Evolutionary conservation across 2,888 invertebrate species (phyloP).

Genomic region (Itoplectis maculator): DNA sequence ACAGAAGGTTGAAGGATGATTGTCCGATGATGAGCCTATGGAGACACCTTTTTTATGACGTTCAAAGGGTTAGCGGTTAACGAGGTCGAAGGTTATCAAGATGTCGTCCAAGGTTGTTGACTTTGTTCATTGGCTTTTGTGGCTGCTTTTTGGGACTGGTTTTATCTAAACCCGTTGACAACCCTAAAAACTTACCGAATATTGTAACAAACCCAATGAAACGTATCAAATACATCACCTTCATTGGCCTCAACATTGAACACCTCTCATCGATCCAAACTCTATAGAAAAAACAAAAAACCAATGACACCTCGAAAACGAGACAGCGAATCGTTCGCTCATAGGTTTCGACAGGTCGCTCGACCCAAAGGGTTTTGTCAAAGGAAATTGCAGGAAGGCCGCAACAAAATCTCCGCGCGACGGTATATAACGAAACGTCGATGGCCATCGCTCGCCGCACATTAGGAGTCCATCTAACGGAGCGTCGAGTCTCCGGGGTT

Average conservation of each 20-base stretch:
- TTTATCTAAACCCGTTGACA: too few species aligned
- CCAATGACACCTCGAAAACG: neutral
- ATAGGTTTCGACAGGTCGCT: constrained; percentile 2
- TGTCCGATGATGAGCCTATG: neutral
- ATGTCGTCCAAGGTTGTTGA: neutral
- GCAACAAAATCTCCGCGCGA: constrained; percentile 10
- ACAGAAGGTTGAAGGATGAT: neutral
- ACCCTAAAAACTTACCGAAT: too few species aligned
- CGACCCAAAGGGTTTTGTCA: neutral
- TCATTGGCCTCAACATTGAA: too few species aligned
- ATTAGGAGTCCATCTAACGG: constrained; percentile 42
- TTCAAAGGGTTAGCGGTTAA: neutral
- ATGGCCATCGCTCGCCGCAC: constrained; percentile 53
- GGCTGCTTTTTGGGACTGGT: too few species aligned
- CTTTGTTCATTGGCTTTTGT: too few species aligned
- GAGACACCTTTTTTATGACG: neutral
- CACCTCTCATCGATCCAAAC: too few species aligned
- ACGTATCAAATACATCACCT: too few species aligned
- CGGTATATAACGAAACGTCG: constrained; percentile 57
- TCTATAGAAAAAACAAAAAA: neutral
- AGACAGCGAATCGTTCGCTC: constrained; percentile 5
- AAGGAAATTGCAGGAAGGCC: neutral
- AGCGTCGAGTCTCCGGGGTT: constrained; percentile 21
- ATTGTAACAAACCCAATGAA: too few species aligned
- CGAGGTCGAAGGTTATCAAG: neutral